Conservation (phyloP, 2,888 invertebrate species). For the Teinopalpus imperialis region DNA sequence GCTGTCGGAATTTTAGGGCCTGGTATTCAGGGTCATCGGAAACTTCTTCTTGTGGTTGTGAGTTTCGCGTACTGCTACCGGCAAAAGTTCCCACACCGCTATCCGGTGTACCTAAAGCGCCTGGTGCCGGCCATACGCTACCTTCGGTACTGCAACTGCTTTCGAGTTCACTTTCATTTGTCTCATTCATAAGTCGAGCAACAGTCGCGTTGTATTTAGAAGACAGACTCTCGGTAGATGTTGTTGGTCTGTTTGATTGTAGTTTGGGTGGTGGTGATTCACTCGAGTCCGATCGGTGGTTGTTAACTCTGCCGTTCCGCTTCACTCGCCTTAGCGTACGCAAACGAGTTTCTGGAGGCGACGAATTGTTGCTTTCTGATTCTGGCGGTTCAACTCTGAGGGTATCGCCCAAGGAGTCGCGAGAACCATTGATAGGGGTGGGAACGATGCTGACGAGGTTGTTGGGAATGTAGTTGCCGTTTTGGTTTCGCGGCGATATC, state of each 20-base stretch:
- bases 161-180: slow-evolving; percentile 75
- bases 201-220: slow-evolving; percentile 61
- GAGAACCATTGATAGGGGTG: slow-evolving; percentile 82
- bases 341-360: slow-evolving; percentile 46
- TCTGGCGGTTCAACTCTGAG: slow-evolving; percentile 53
- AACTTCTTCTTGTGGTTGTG: slow-evolving; percentile 51
- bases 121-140: slow-evolving; percentile 51
- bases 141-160: slow-evolving; percentile 73
- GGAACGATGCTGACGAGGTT: slow-evolving; percentile 82
- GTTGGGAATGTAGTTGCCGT: slow-evolving; percentile 47
- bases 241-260: slow-evolving; percentile 41
- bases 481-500: slow-evolving; percentile 58
- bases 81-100: slow-evolving; percentile 63
- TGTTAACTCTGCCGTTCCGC: slow-evolving; percentile 53
- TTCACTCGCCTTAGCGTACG: slow-evolving; percentile 47
- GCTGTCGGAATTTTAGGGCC: slow-evolving; percentile 78
- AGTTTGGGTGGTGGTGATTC: slow-evolving; percentile 66
- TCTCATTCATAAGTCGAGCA: slow-evolving; percentile 73
- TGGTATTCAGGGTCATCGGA: slow-evolving; percentile 76
- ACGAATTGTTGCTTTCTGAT: slow-evolving; percentile 45
- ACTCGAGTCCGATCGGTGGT: slow-evolving; percentile 65
- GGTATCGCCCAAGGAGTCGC: slow-evolving; percentile 65
- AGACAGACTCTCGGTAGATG: slow-evolving; percentile 47
- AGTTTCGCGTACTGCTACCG: slow-evolving; percentile 57
- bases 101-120: slow-evolving; percentile 48